Percentiles rank a stretch among this genome's conserved stretches.
Conservation (phyloP, 2,888 invertebrate genomes). For the Crocallis elinguaria region DNA sequence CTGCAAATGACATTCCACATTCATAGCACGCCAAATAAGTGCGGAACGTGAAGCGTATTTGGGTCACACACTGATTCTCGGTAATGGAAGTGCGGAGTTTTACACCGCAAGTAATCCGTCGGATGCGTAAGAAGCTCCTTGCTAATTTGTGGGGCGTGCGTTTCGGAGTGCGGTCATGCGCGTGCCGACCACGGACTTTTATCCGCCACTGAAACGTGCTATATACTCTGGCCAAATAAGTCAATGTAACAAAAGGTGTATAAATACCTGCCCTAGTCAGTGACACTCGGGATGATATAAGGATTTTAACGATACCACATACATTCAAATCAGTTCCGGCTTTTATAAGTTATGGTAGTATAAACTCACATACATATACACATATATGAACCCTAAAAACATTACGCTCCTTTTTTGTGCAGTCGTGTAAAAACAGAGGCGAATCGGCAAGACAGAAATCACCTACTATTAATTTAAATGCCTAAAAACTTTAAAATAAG, state of each 20-base stretch:
- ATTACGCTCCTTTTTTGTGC: too few species aligned
- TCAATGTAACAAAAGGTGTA: too few species aligned
- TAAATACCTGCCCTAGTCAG: too few species aligned
- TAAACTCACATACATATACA: too few species aligned
- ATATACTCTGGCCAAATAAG: conserved; percentile 17
- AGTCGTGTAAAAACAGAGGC: background rate
- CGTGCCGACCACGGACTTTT: conserved; percentile 65
- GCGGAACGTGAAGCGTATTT: conserved; percentile 60
- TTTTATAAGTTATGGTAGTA: too few species aligned
- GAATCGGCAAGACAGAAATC: too few species aligned
- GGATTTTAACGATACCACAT: too few species aligned
- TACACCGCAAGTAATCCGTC: conserved; percentile 75
- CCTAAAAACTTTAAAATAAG: too few species aligned
- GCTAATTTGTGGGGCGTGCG: conserved; percentile 76
- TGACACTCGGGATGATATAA: too few species aligned
- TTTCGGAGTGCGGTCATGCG: conserved; percentile 74
- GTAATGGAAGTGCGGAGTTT: conserved; percentile 67
- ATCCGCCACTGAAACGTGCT: conserved; percentile 62
- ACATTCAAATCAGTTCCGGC: too few species aligned
- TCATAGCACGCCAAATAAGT: conserved; percentile 69
- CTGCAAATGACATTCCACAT: conserved; percentile 74
- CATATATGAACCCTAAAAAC: too few species aligned
- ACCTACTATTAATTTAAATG: too few species aligned
- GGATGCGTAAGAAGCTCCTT: conserved; percentile 63
- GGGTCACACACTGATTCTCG: conserved; percentile 74